Base-by-base conservation (phyloP, 2,888 invertebrate species). In the Punctoribates punctum region DNA sequence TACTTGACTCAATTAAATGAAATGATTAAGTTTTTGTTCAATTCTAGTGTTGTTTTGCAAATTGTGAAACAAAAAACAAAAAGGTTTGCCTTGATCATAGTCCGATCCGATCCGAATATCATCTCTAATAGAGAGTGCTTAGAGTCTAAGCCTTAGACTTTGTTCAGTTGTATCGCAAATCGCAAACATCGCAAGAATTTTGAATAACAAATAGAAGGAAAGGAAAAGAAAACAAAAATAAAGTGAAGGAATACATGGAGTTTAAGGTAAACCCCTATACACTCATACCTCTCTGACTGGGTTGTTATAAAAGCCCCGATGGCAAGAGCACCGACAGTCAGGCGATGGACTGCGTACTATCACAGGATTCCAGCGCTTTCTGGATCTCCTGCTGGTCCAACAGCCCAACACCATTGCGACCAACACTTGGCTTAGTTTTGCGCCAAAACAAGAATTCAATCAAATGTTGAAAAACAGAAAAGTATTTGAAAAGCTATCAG, bases 311-410 rank as follows among this genome's bases (percentile, higher is more conserved):
- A 77, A 73, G 62, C 65, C 74, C 17, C 75, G 54, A 70, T 79
- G 79, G 51, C 79, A 79, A 2, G 79, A 79, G 67, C 79, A 79
- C 54, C 77, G 74, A 65, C 79, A 79, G 70, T 79, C 76, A 15
- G 79, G 79, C 15, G 78, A 78, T 11, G 79, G 77, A 73, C 77
- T 75, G 29, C 79, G 77, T 48, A 73, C 48, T 65, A 57, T 73
- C 23, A 75, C 70, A 38, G 70, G 42, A 42, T 70, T 70, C 70
- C 70, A 70, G 70, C 70, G 70, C 25, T 70, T 70, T 70, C 20
- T 38, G 23, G 70, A 70, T 70, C 70, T 38, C 70, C 70, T 70
- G 70, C 70, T 70, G 70, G 42, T 38, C 70, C 70, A 70, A 70
- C 70, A 70, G 20, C 70, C 70, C 70, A 70, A 70, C 42, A 70